Percentiles rank a stretch among this genome's conserved stretches.
These are phyloP conservation scores for Drosophila neocordata DNA, from an alignment of 1,140 invertebrate genomes.

Conservation along the genomic window DNA sequence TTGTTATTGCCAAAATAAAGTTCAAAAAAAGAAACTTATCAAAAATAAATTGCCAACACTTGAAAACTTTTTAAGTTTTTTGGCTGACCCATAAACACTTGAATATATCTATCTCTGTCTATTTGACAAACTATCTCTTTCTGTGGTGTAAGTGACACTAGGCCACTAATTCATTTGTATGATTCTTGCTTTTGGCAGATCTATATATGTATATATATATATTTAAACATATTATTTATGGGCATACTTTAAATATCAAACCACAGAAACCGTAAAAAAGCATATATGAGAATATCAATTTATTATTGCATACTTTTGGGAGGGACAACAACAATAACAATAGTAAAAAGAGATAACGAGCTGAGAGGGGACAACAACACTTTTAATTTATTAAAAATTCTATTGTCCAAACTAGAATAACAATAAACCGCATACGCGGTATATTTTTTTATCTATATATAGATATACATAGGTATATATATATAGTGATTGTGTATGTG, in stretches of 20 bases:
- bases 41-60: not conserved
- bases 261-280: constrained; percentile 17
- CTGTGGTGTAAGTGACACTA: constrained; percentile 27
- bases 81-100: constrained; percentile 40
- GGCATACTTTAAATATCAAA: constrained; percentile 32
- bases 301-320: constrained; percentile 58
- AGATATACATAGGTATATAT: constrained; percentile 37
- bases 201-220: constrained; percentile 43
- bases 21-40: constrained; percentile 5
- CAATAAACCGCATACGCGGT: constrained; percentile 49
- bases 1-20: not conserved
- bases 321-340: constrained; percentile 25
- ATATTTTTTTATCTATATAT: constrained; percentile 53
- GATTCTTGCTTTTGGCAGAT: constrained; percentile 40
- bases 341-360: constrained; percentile 30
- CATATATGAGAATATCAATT: constrained; percentile 63
- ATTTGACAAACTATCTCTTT: not conserved
- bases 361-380: constrained; percentile 26
- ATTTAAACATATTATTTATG: constrained; percentile 74
- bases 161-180: constrained; percentile 61
- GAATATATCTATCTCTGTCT: not conserved
- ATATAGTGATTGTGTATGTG: not conserved
- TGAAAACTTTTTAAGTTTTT: not conserved
- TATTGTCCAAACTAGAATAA: constrained; percentile 69
- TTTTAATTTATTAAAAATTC: constrained; percentile 79